Percentiles rank a stretch among this genome's conserved stretches.
phyloP scores from a whole-genome alignment of 2,797 vertebrate species.

The Channallabes apus region DNA sequence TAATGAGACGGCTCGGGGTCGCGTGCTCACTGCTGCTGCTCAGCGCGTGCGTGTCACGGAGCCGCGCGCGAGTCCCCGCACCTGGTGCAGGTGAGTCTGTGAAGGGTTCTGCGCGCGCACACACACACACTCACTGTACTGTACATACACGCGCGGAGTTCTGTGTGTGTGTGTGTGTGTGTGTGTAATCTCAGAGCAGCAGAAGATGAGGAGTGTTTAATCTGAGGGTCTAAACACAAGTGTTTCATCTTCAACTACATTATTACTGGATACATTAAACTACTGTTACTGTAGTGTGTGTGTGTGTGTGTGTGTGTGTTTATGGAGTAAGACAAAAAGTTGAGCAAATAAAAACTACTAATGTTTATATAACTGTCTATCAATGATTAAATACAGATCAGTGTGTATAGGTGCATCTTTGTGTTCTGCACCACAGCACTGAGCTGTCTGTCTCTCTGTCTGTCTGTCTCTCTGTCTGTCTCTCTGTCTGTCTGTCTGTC shows the following conservation, averaged over 20 bases:
- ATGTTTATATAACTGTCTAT: no score
- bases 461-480: no score
- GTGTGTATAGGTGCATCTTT: no score
- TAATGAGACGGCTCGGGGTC: slow-evolving; percentile 3
- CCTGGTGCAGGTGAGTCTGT: slow-evolving; percentile 31
- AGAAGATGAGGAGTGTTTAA: neutral
- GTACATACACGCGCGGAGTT: neutral
- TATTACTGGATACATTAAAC: neutral
- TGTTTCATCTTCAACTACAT: neutral
- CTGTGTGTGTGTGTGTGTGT: neutral
- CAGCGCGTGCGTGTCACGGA: slow-evolving; percentile 5
- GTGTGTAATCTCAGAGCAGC: neutral
- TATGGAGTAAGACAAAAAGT: no score
- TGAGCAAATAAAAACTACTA: no score
- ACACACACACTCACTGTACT: neutral
- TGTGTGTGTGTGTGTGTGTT: neutral
- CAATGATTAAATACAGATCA: no score
- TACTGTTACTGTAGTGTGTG: neutral
- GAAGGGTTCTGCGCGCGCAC: neutral
- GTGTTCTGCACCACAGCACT: no score
- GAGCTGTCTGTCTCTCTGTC: no score
- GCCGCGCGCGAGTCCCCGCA: neutral
- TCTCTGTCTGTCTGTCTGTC: no score
- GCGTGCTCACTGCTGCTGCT: slow-evolving; percentile 8
- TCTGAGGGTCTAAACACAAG: neutral